phyloP scores from a whole-genome alignment of 2,888 invertebrate genomes.

The Amiota mariae region DNA sequence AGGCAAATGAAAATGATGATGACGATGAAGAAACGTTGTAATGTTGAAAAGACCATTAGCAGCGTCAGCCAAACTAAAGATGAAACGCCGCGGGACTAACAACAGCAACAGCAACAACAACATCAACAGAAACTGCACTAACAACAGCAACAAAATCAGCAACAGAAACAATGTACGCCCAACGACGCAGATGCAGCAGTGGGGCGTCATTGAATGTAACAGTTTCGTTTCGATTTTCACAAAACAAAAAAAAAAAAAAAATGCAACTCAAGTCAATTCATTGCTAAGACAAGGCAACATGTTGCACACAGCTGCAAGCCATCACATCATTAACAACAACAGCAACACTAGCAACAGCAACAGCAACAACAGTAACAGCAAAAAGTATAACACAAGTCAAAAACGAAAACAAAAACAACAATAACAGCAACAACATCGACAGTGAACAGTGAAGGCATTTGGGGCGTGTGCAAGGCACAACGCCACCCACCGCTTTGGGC shows the following conservation, averaged over 20 bases:
- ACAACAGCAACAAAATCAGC: slow-evolving; percentile 33
- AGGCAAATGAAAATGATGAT: not conserved
- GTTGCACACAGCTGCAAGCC: slow-evolving; percentile 61
- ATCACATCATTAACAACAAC: slow-evolving; percentile 11
- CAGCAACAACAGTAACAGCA: not conserved
- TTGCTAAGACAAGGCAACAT: slow-evolving; percentile 56
- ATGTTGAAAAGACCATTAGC: slow-evolving; percentile 18
- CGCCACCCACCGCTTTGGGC: slow-evolving; percentile 62
- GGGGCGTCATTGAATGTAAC: slow-evolving; percentile 67
- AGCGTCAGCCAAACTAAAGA: not conserved
- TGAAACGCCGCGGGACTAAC: slow-evolving; percentile 1
- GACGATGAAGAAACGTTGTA: not conserved
- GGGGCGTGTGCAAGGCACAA: not conserved
- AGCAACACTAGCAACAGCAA: not conserved
- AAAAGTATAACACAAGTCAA: too few species aligned
- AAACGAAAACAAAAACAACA: not conserved
- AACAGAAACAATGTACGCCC: slow-evolving; percentile 34
- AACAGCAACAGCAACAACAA: slow-evolving; percentile 13
- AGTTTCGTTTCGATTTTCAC: slow-evolving; percentile 42
- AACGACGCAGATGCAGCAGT: slow-evolving; percentile 48
- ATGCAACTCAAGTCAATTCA: slow-evolving; percentile 27
- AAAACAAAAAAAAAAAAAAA: not conserved
- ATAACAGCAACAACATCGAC: slow-evolving; percentile 54
- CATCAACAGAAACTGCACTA: slow-evolving; percentile 3
- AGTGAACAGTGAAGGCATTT: slow-evolving; percentile 37